These are phyloP conservation scores for Ips nitidus DNA, from an alignment of 1,140 invertebrate genomes.

Conservation along the genomic window DNA sequence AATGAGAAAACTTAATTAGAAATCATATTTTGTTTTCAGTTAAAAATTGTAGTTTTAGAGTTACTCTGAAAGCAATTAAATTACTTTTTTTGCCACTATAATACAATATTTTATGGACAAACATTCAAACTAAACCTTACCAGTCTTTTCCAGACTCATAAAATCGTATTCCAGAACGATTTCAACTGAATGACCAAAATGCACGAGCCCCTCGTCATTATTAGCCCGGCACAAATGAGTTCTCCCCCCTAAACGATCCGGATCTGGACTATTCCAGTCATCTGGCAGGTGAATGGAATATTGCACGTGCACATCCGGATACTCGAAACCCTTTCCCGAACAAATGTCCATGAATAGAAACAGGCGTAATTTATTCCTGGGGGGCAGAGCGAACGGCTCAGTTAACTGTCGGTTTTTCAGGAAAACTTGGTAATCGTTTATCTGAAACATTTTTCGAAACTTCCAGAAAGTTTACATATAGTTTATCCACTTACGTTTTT, in stretches of 20 bases:
- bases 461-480: slow-evolving; percentile 2
- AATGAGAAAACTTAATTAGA: too few relatives aligned
- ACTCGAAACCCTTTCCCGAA: slow-evolving; percentile 43
- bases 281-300: slow-evolving; percentile 45
- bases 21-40: too few relatives aligned
- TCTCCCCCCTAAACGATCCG: slow-evolving; percentile 33
- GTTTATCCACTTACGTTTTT: slow-evolving; percentile 33
- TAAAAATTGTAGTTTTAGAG: too few relatives aligned
- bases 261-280: slow-evolving; percentile 38
- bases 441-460: slow-evolving; percentile 28
- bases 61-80: too few relatives aligned
- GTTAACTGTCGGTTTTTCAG: slow-evolving; percentile 9
- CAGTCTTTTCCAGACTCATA: slow-evolving; percentile 22
- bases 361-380: slow-evolving; percentile 41
- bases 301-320: slow-evolving; percentile 43
- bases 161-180: slow-evolving; percentile 43
- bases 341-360: slow-evolving; percentile 46
- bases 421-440: slow-evolving; percentile 22
- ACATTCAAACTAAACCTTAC: neutral
- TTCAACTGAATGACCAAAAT: slow-evolving; percentile 44
- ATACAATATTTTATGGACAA: too few relatives aligned
- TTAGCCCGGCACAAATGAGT: slow-evolving; percentile 42
- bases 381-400: slow-evolving; percentile 40
- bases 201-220: slow-evolving; percentile 30
- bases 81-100: too few relatives aligned